Conservation (phyloP, 1,140 invertebrate genomes). For the Brachionus plicatilis region DNA sequence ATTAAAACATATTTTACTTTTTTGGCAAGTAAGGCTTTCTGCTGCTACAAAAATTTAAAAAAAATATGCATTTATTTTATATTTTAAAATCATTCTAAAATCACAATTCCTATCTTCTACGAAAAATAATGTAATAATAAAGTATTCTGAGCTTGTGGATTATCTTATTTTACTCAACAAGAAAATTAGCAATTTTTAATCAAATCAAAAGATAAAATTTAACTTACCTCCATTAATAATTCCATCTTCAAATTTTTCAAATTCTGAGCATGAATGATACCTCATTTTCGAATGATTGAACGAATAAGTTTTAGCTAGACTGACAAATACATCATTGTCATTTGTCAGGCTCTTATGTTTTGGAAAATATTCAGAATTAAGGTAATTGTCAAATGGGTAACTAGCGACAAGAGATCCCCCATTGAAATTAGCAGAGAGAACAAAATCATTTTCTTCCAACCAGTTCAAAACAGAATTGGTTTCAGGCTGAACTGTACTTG, state of each 20-base stretch:
- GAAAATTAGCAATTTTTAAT: too few species aligned
- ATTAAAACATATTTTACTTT: too few species aligned
- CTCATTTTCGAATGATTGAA: neutral
- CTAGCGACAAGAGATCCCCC: conserved; percentile 85
- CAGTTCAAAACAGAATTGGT: conserved; percentile 84
- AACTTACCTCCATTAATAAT: conserved; percentile 19
- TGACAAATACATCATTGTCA: conserved; percentile 30
- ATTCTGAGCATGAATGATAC: neutral
- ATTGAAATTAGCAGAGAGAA: conserved; percentile 90
- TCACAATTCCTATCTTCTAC: too few species aligned
- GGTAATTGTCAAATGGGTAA: conserved; percentile 62
- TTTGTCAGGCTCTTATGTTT: neutral
- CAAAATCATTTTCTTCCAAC: conserved; percentile 78
- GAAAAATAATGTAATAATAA: neutral
- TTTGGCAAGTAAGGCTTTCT: too few species aligned
- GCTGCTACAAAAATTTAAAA: too few species aligned
- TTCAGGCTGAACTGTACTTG: conserved; percentile 66
- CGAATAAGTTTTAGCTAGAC: neutral
- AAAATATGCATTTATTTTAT: too few species aligned
- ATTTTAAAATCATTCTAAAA: too few species aligned
- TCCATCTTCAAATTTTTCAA: neutral
- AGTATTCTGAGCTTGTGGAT: too few species aligned
- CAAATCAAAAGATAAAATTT: too few species aligned
- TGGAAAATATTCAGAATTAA: neutral
- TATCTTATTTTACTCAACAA: too few species aligned